Evolutionary conservation across 2,888 invertebrate genomes (phyloP).

Genomic region (Lomographa bimaculata): DNA sequence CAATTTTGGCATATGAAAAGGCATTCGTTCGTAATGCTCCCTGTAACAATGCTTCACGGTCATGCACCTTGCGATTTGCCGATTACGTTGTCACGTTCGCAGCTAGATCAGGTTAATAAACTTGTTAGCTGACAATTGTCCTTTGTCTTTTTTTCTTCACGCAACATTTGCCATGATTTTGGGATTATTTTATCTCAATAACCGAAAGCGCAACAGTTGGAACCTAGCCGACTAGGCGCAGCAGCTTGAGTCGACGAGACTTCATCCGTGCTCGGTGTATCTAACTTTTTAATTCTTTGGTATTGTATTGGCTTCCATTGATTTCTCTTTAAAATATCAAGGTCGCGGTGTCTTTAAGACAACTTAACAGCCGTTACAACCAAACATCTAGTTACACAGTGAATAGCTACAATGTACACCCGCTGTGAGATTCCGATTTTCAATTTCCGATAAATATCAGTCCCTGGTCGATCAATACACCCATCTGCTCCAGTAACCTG

Average conservation of each 20-base stretch:
- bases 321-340: conserved; percentile 18
- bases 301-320: no score
- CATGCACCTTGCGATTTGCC: conserved; percentile 67
- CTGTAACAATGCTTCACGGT: conserved; percentile 63
- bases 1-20: conserved; percentile 46
- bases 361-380: conserved; percentile 17
- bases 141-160: conserved; percentile 45
- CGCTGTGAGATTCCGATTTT: conserved; percentile 70
- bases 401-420: conserved; percentile 59
- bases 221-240: no score
- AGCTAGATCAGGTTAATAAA: conserved; percentile 67
- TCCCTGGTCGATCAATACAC: conserved; percentile 50
- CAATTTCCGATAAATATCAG: conserved; percentile 71
- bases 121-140: conserved; percentile 57
- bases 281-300: not conserved
- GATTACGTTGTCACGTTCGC: conserved; percentile 66
- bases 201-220: no score
- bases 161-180: conserved; percentile 40
- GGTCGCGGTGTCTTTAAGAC: conserved; percentile 21
- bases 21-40: conserved; percentile 57
- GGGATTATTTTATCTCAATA: conserved; percentile 27
- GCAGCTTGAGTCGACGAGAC: no score
- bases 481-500: conserved; percentile 67
- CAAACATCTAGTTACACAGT: conserved; percentile 35
- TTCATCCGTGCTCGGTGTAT: no score